Conservation (phyloP, 2,797 vertebrate species). For the Coranthus polyacanthus region DNA sequence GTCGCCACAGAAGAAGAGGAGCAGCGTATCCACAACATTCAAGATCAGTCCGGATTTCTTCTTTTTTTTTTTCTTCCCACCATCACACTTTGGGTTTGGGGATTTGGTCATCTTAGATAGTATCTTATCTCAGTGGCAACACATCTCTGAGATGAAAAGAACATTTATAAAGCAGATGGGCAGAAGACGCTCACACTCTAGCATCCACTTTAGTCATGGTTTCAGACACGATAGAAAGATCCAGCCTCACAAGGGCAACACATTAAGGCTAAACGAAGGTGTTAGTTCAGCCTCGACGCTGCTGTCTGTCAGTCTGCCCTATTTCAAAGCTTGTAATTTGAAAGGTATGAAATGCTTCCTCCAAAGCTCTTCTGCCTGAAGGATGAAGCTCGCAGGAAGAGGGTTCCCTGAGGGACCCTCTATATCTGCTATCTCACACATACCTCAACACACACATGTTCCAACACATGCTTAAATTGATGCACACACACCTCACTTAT, state of each 20-base stretch:
- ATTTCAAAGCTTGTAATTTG: slow-evolving; percentile 64
- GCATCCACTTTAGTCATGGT: slow-evolving; percentile 40
- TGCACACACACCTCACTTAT: slow-evolving; percentile 28
- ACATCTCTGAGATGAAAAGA: slow-evolving; percentile 49
- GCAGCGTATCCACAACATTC: slow-evolving; percentile 14
- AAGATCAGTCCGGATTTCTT: too few relatives aligned
- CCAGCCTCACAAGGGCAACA: slow-evolving; percentile 24
- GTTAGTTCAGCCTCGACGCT: slow-evolving; percentile 59
- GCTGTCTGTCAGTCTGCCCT: slow-evolving; percentile 50
- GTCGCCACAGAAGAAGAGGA: slow-evolving; percentile 18
- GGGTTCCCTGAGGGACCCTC: slow-evolving; percentile 56
- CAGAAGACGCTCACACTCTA: slow-evolving; percentile 30
- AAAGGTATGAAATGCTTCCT: slow-evolving; percentile 57
- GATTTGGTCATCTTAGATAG: slow-evolving; percentile 49
- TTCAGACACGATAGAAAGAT: slow-evolving; percentile 31
- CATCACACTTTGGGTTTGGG: slow-evolving; percentile 16
- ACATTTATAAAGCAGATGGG: slow-evolving; percentile 54
- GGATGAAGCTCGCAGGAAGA: slow-evolving; percentile 54
- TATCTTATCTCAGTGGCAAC: slow-evolving; percentile 51
- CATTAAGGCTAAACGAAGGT: slow-evolving; percentile 54
- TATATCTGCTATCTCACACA: slow-evolving; percentile 49
- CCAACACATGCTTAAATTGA: slow-evolving; percentile 23
- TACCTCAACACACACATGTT: slow-evolving; percentile 34
- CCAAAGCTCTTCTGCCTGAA: slow-evolving; percentile 57
- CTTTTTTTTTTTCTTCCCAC: slow-evolving; percentile 3